Evolutionary conservation across 2,113 vertebrate genomes (phyloP).

Genomic region (Cardinalis cardinalis): DNA sequence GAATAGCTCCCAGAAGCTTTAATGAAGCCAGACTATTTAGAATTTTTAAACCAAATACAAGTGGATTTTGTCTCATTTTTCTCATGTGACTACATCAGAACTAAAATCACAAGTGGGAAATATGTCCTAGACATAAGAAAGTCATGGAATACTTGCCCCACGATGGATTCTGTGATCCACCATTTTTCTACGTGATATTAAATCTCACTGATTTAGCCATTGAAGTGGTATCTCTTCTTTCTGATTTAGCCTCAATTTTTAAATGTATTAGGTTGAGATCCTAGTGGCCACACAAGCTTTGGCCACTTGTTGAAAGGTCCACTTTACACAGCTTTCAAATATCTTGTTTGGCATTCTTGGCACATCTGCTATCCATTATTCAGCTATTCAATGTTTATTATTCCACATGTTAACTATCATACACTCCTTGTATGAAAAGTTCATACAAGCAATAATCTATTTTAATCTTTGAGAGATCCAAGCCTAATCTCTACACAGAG

Average conservation of each 20-base stretch:
- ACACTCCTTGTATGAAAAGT: slow-evolving; percentile 44
- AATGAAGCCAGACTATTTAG: background rate
- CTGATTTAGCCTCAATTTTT: background rate
- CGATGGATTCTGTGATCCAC: background rate
- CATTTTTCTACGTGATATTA: background rate
- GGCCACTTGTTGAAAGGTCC: background rate
- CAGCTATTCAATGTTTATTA: slow-evolving; percentile 42
- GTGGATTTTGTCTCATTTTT: background rate
- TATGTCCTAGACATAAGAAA: background rate
- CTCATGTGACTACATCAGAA: background rate
- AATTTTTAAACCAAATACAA: background rate
- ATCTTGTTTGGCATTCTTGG: slow-evolving; percentile 12
- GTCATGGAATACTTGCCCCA: background rate
- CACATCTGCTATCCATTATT: slow-evolving; percentile 64
- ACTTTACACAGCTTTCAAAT: background rate
- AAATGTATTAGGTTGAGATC: background rate
- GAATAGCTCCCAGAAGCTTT: background rate
- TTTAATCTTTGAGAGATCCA: background rate
- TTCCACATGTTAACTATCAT: slow-evolving; percentile 41
- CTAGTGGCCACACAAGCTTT: background rate
- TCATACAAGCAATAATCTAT: slow-evolving; percentile 43
- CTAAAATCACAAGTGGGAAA: background rate
- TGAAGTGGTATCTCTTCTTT: background rate
- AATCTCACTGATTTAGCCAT: background rate
- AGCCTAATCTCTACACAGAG: background rate